Percentiles rank a stretch among this genome's conserved stretches.
Conservation (phyloP, 2,113 vertebrate species). For the Saimiri boliviensis region DNA sequence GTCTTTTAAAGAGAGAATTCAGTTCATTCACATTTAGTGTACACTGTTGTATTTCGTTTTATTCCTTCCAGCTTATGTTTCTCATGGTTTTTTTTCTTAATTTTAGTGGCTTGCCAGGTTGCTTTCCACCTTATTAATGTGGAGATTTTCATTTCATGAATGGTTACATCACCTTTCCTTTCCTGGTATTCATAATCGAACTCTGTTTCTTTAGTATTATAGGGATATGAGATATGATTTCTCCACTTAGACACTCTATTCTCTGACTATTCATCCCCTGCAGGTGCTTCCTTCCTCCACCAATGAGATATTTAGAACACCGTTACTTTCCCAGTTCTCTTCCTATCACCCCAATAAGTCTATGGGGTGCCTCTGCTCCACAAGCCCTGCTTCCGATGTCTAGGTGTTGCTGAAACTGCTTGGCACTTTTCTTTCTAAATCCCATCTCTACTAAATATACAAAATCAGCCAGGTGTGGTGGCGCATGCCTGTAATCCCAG, state of each 20-base stretch:
- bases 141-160: neutral
- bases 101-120: neutral
- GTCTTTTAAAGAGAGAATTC: neutral
- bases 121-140: neutral
- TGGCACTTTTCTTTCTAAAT: constrained; percentile 33
- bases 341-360: neutral
- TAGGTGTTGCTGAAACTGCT: constrained; percentile 41
- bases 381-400: neutral
- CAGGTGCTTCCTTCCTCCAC: neutral
- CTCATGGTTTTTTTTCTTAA: neutral
- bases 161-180: neutral
- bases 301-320: neutral
- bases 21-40: neutral
- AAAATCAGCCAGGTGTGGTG: too few species aligned
- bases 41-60: neutral
- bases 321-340: neutral
- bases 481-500: too few species aligned
- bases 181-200: neutral
- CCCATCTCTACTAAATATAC: too few species aligned
- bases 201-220: neutral
- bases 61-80: neutral
- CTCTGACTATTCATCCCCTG: neutral
- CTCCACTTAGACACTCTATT: neutral
- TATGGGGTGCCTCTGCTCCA: neutral
- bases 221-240: neutral